These are phyloP conservation scores for Dreissena polymorpha DNA, from an alignment of 1,140 invertebrate species.

Conservation along the genomic window DNA sequence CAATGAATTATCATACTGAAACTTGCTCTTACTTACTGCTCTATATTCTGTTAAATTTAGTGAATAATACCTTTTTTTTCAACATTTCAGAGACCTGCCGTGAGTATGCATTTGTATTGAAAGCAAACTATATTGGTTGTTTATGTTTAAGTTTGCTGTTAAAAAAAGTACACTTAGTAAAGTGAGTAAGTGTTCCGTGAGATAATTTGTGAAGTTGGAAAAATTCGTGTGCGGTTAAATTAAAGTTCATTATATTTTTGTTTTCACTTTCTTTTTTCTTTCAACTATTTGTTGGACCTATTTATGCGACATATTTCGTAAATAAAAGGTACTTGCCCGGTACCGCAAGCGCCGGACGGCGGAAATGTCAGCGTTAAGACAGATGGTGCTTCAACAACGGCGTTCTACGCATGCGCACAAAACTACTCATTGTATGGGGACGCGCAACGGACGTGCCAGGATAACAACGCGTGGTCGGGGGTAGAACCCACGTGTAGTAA, in stretches of 20 bases:
- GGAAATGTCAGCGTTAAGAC: conserved; percentile 21
- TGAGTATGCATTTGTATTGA: not conserved
- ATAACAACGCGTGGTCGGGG: conserved; percentile 25
- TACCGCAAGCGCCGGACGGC: conserved; percentile 10
- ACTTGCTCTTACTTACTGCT: not conserved
- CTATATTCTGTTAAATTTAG: not conserved
- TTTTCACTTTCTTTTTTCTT: too few relatives aligned
- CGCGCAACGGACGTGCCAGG: conserved; percentile 14
- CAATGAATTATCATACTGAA: not conserved
- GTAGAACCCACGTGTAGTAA: conserved; percentile 37
- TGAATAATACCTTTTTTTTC: not conserved
- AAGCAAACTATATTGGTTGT: too few relatives aligned
- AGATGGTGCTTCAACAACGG: conserved; percentile 16
- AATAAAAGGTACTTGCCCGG: conserved; percentile 18
- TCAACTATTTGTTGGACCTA: too few relatives aligned
- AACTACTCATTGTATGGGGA: conserved; percentile 35
- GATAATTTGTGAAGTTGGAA: too few relatives aligned
- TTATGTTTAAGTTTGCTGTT: too few relatives aligned
- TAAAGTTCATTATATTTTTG: too few relatives aligned
- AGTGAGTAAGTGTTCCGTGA: too few relatives aligned
- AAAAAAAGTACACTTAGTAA: too few relatives aligned
- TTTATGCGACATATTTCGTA: too few relatives aligned
- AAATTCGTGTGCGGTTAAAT: too few relatives aligned
- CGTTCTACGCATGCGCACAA: conserved; percentile 31
- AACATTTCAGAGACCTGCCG: conserved; percentile 29